Evolutionary conservation across 2,888 invertebrate genomes (phyloP).

Genomic region (Germaria angustata): DNA sequence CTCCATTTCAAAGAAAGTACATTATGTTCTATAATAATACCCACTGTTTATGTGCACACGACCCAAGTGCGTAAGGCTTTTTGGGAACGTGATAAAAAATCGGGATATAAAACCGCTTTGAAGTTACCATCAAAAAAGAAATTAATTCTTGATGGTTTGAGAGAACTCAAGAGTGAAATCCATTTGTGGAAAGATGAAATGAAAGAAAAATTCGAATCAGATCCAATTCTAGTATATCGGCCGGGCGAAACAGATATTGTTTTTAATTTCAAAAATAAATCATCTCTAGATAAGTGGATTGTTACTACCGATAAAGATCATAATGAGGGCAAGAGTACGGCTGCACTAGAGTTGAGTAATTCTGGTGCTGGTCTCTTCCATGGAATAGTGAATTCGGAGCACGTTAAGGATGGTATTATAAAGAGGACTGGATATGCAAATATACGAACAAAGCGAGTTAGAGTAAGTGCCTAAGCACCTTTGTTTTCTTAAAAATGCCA

Average conservation of each 20-base stretch:
- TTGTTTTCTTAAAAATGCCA: background rate
- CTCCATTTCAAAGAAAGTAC: background rate
- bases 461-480: slow-evolving; percentile 82
- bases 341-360: slow-evolving; percentile 84
- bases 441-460: slow-evolving; percentile 84
- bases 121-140: slow-evolving; percentile 80
- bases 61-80: slow-evolving; percentile 74
- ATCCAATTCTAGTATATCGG: slow-evolving; percentile 82
- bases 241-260: slow-evolving; percentile 87
- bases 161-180: slow-evolving; percentile 85
- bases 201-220: slow-evolving; percentile 83
- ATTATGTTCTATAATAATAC: background rate
- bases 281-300: slow-evolving; percentile 85
- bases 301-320: slow-evolving; percentile 90
- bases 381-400: slow-evolving; percentile 85
- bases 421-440: slow-evolving; percentile 91
- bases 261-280: slow-evolving; percentile 86
- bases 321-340: slow-evolving; percentile 88
- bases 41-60: slow-evolving; percentile 71
- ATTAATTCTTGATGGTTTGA: slow-evolving; percentile 84
- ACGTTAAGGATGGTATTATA: slow-evolving; percentile 90
- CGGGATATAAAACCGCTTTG: slow-evolving; percentile 77
- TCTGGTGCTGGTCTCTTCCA: slow-evolving; percentile 87
- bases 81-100: slow-evolving; percentile 79
- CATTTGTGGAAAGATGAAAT: slow-evolving; percentile 85